Conservation (phyloP, 2,888 invertebrate genomes). For the Drosophila siamana region DNA sequence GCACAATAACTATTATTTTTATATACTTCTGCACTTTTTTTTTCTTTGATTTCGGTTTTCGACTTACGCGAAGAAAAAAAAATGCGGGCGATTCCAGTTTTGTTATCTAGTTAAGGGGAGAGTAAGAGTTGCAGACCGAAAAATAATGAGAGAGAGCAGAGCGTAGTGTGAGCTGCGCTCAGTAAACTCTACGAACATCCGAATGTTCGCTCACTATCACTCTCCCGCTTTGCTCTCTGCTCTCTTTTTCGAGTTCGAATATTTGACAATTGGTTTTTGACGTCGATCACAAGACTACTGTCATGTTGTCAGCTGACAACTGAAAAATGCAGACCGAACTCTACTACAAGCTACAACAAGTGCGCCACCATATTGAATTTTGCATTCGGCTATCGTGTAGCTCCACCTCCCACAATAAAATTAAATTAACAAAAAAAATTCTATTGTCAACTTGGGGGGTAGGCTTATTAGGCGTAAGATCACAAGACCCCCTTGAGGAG, state of each 20-base stretch:
- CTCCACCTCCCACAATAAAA: constrained; percentile 2
- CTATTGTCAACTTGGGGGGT: not conserved
- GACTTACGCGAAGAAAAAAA: constrained; percentile 11
- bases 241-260: constrained; percentile 73
- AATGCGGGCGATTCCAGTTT: constrained; percentile 56
- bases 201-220: not conserved
- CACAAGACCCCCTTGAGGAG: constrained; percentile 62
- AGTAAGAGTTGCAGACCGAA: constrained; percentile 8
- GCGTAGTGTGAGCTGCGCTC: constrained; percentile 19
- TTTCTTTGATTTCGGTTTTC: constrained; percentile 2
- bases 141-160: not conserved
- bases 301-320: constrained; percentile 81
- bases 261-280: constrained; percentile 78
- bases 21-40: constrained; percentile 5
- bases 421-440: not conserved
- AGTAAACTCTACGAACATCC: constrained; percentile 18
- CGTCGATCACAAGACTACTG: constrained; percentile 81
- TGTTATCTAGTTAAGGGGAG: constrained; percentile 44
- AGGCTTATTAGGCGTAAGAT: constrained; percentile 29
- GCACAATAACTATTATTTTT: constrained; percentile 23
- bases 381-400: constrained; percentile 6
- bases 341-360: constrained; percentile 31
- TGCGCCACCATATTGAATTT: constrained; percentile 65
- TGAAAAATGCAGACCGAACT: constrained; percentile 48
- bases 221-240: constrained; percentile 22